phyloP scores from a whole-genome alignment of 2,888 invertebrate genomes.

The Drosophila kokeensis region DNA sequence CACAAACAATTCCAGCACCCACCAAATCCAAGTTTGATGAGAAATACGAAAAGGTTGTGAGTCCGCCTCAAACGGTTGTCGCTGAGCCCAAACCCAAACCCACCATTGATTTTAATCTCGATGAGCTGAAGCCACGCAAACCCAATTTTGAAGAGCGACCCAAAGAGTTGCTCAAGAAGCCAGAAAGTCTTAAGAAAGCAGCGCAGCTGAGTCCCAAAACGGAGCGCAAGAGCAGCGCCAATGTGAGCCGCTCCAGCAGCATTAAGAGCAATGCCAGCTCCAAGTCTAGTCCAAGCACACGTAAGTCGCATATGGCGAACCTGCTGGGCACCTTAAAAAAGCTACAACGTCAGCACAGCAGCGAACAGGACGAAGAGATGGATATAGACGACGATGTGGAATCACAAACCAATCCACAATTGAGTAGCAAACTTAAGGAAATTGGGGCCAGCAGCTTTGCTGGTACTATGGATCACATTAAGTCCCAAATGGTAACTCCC shows the following conservation, averaged over 20 bases:
- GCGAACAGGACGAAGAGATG: slow-evolving; percentile 63
- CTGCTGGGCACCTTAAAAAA: slow-evolving; percentile 77
- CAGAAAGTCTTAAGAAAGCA: slow-evolving; percentile 43
- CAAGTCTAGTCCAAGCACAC: slow-evolving; percentile 49
- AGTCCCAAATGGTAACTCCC: slow-evolving; percentile 82
- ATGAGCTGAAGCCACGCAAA: slow-evolving; percentile 62
- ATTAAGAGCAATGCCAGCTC: slow-evolving; percentile 66
- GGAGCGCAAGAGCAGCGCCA: slow-evolving; percentile 57
- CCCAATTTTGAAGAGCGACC: slow-evolving; percentile 70
- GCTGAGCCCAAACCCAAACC: slow-evolving; percentile 54
- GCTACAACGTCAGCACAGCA: slow-evolving; percentile 51
- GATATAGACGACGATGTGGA: slow-evolving; percentile 75
- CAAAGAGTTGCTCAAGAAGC: slow-evolving; percentile 58
- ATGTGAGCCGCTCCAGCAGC: slow-evolving; percentile 69
- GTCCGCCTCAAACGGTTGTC: slow-evolving; percentile 11
- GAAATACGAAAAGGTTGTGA: slow-evolving; percentile 68
- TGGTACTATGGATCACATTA: slow-evolving; percentile 84
- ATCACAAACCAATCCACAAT: slow-evolving; percentile 64
- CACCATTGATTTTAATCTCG: slow-evolving; percentile 57
- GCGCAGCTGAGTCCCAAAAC: slow-evolving; percentile 53
- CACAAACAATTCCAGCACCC: not conserved
- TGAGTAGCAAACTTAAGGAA: slow-evolving; percentile 82
- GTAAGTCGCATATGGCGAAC: slow-evolving; percentile 72
- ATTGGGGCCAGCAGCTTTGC: slow-evolving; percentile 84
- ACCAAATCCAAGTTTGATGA: slow-evolving; percentile 76